Base-by-base conservation (phyloP, 1,140 invertebrate species). In the Andricus grossulariae region DNA sequence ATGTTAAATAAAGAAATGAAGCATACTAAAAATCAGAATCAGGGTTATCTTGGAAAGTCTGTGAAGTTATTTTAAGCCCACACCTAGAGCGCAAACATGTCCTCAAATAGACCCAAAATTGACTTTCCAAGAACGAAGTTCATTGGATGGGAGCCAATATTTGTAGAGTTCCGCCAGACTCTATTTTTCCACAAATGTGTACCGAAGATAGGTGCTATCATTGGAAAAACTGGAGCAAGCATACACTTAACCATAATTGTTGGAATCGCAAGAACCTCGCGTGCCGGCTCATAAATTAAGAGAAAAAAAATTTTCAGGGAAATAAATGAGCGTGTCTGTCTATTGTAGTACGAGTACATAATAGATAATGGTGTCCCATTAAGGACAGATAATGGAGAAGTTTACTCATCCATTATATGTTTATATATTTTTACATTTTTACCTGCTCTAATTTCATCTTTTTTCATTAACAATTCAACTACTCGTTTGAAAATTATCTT, bases 121-220 rank as follows among this genome's bases (percentile, higher is more conserved):
- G 39, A 45, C 11, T 39, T 66, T 66, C 60, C 60, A 39, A 8
- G 60, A 66, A 66, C 32, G 10, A 60, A 32, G 21, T 16, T 39
- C 15, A 66, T 66, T 66, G 60, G 25, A 66, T 25, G 8, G 39
- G 15, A 66, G n/a, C 25, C 60, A 66, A 66, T 66, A 66, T 39
- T 66, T 66, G 60, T n/a, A 15, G 60, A 66, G 60, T 39, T 15
- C 8, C 25, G n/a, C 13, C 21, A 7, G 21, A 32, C 10, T 60
- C 57, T 60, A 60, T 60, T 60, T 32, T 60, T 60, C 57, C 16
- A 45, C 60, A 66, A 45, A 66, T 66, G 39, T 66, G 60, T 66
- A 66, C 60, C 60, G 15, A 8, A 66, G 60, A 66, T 66, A 66
- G 32, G 60, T 32, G 25, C 3, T 66, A 45, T 66, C 60, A 66